Base-by-base conservation (phyloP, 2,888 invertebrate species). In the Tethea ocularis region DNA sequence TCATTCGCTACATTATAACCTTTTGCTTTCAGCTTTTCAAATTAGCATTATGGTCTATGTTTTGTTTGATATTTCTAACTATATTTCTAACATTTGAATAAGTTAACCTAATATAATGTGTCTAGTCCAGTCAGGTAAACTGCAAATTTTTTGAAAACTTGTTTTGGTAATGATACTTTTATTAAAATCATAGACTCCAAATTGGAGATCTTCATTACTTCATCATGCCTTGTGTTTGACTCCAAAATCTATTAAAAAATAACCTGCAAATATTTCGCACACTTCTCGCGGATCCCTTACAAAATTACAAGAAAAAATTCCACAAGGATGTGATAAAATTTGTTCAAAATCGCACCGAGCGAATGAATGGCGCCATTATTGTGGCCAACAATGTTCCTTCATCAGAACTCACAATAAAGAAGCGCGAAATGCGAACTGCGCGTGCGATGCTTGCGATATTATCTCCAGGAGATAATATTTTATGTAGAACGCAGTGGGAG, bases 351-450 rank as follows among this genome's bases (percentile, higher is more conserved):
- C 7, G 46, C 22, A 1, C 46, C 26, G 52, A 56, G 59, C 60
- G 54, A 62, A 59, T 54, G 62, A 55, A 51, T 68, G 63, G 60
- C 64, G 63, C 71, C 61, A 68, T 70, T 66, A 65, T 65, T n/a
- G 58, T 33, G 55, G 33, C 57, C 56, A 64, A 71, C 68, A 72
- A 68, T 68, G 62, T 57, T 54, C 56, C 71, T 66, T 70, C 73
- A 54, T 54, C 36, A 33, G 15, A 54, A 54, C 54, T 73, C 67
- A 51, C 51, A 57, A 15, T 13, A 26, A 33, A 20, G 52, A 52
- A 41, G 60, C 56, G 56, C 26, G 56, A 24, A 46, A 41, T 17
- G 17, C 41, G 41, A 46, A 20, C 46, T 46, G 46, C 54, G 54
- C 33, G 54, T 33, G 33, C 33, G 22, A 33, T 20, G 54, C 36